Base-by-base conservation (phyloP, 2,888 invertebrate species). In the Dichetophora obliterata region DNA sequence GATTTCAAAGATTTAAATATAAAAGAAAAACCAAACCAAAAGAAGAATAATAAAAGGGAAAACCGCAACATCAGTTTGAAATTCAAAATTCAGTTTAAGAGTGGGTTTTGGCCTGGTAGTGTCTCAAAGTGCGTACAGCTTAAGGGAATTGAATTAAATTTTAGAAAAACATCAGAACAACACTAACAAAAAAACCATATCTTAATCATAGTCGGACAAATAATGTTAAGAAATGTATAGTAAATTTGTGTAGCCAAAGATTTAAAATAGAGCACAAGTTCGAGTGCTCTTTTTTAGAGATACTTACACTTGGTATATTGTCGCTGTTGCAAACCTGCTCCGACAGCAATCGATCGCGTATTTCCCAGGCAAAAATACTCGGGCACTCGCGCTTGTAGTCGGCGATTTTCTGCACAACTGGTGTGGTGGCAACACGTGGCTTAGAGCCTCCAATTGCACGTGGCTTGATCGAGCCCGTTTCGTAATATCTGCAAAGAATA, bases 331-430 rank as follows among this genome's bases (percentile, higher is more conserved):
- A 98, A 84, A 97, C 95, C 84, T 95, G 96, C 88, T 98, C 98
- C 78, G 95, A 94, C 76, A 98, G 92, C 84, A 98, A 92, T 87
- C 98, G 93, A 88, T 98, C 98, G 74, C 98, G 91, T 88, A 98
- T 98, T 91, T 98, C 98, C 98, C 98, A 98, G 69, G 98, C 98
- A 91, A 98, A 98, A 90, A 98, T 98, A 84, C 97, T 97, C 50
- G 98, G 98, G 90, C 98, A 98, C 90, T 98, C 98, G 74, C 98
- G 91, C 91, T 98, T 98, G 92, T 97, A 98, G 89, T 96, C 95
- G 75, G 98, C 97, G 84, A 98, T 98, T 91, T 97, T 97, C 90
- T 94, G 93, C 82, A 98, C 98, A 81, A 98, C 98, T 59, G 95
- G 95, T 75, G 95, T 95, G 72, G 98, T 98, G 79, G 97, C 98